These are phyloP conservation scores for Hirundichthys speculiger DNA, from an alignment of 2,113 vertebrate genomes.

Conservation along the genomic window DNA sequence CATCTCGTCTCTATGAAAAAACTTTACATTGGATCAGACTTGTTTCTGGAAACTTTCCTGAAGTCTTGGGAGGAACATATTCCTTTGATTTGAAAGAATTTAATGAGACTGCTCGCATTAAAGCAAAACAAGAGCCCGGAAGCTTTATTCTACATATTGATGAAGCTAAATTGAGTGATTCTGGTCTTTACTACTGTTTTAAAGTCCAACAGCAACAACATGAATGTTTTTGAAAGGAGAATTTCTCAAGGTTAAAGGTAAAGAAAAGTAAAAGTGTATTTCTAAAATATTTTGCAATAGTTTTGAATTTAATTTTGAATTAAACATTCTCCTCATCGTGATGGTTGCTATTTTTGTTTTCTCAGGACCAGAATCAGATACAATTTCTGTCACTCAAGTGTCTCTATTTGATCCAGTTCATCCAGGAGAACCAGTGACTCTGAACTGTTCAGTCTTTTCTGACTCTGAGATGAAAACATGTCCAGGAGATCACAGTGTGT, in stretches of 20 bases:
- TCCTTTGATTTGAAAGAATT: accelerated
- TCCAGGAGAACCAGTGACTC: slow-evolving; percentile 38
- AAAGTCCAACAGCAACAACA: neutral
- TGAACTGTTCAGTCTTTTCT: slow-evolving; percentile 38
- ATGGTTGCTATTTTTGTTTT: too few relatives aligned
- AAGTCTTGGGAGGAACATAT: slow-evolving; percentile 27
- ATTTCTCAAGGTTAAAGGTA: slow-evolving; percentile 13
- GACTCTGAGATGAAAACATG: slow-evolving; percentile 1
- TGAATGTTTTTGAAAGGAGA: neutral
- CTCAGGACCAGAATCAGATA: slow-evolving; percentile 1
- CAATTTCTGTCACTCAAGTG: neutral
- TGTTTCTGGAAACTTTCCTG: slow-evolving; percentile 43
- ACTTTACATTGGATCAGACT: slow-evolving; percentile 42
- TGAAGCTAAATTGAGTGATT: slow-evolving; percentile 13
- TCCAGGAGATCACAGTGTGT: slow-evolving; percentile 4
- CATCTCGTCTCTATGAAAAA: accelerated
- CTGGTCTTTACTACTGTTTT: slow-evolving; percentile 34
- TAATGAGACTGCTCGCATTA: neutral
- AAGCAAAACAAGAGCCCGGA: slow-evolving; percentile 27
- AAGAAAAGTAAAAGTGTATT: neutral
- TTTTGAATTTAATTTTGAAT: neutral
- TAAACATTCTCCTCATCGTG: too few relatives aligned
- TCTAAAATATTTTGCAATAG: neutral
- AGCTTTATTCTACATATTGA: slow-evolving; percentile 46
- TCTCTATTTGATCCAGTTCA: slow-evolving; percentile 1